Base-by-base conservation (phyloP, 2,797 vertebrate genomes). In the Xiphophorus birchmanni region DNA sequence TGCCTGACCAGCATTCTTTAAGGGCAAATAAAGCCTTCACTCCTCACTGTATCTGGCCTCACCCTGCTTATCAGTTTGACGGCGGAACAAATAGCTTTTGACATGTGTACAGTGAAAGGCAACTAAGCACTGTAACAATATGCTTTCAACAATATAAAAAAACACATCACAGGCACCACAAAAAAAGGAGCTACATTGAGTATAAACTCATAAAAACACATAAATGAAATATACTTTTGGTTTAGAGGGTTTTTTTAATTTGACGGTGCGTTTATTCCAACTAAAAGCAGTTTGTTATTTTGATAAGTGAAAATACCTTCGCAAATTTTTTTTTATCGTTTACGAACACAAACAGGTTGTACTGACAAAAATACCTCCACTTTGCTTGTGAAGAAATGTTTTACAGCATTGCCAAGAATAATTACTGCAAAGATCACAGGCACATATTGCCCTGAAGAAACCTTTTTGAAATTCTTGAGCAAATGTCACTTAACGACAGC, bases 41-140 rank as follows among this genome's bases (percentile, higher is more conserved):
- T 86, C 76, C 21, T 73, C 29, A 1, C 0, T 3, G 17, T 45
- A 15, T 35, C 3, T 54, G 73, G 78, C 73, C 21, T 78, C 84
- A 18, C 32, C 81, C 78, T 82, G 50, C 77, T 81, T 86, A 79
- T 89, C 89, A 18, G 77, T 32, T 23, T 5, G 40, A 32, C 63
- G 17, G 74, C 42, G 82, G 77, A 87, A 8, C 52, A 76, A 78
- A 37, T 56, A 48, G 4, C 9, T 40, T 69, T 45, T 74, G 35
- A 78, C 40, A 12, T 35, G 26, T 74, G 50, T 37, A 65, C 29
- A 73, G 50, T 56, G 37, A 8, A 13, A 77, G 26, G 17, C 44
- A 29, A 58, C 13, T 5, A n/a, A 35, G 45, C 21, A 47, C 8
- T 63, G 23, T 13, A 56, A 26, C n/a, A 6, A 52, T 13, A 29